Evolutionary conservation across 2,797 vertebrate species (phyloP).

Genomic region (Notamacropus eugenii): DNA sequence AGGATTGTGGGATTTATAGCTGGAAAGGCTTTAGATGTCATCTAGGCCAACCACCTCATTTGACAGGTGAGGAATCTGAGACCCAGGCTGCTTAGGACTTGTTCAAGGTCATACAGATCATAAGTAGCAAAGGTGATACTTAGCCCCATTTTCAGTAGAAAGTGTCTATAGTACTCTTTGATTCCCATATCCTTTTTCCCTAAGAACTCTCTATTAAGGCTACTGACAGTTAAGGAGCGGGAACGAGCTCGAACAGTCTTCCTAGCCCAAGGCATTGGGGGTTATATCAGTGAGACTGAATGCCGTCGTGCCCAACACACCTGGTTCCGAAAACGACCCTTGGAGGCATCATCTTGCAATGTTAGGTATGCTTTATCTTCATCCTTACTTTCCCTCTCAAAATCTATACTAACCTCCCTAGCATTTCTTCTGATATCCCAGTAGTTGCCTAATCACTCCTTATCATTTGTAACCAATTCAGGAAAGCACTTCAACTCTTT

Average conservation of each 20-base stretch:
- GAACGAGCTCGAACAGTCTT: constrained; percentile 89
- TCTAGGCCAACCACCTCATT: background rate
- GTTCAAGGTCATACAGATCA: background rate
- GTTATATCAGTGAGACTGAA: constrained; percentile 87
- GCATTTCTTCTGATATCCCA: background rate
- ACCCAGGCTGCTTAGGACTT: background rate
- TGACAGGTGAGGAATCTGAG: constrained; percentile 12
- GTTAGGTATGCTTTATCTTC: constrained; percentile 88
- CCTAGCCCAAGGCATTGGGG: constrained; percentile 87
- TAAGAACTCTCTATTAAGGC: constrained; percentile 93
- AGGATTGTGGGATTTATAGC: background rate
- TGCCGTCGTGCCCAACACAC: constrained; percentile 89
- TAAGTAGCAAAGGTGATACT: background rate
- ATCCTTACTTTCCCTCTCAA: background rate
- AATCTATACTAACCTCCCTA: background rate
- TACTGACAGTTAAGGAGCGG: constrained; percentile 93
- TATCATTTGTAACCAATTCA: background rate
- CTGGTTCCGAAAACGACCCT: constrained; percentile 93
- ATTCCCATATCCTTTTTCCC: constrained; percentile 24
- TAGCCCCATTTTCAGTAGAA: background rate
- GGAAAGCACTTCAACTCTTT: background rate
- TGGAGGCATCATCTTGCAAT: constrained; percentile 92
- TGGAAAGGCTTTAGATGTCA: constrained; percentile 30
- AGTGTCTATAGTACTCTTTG: constrained; percentile 11
- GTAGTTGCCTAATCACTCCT: background rate